Evolutionary conservation across 2,888 invertebrate genomes (phyloP).

Genomic region (Apodemia hepburni): DNA sequence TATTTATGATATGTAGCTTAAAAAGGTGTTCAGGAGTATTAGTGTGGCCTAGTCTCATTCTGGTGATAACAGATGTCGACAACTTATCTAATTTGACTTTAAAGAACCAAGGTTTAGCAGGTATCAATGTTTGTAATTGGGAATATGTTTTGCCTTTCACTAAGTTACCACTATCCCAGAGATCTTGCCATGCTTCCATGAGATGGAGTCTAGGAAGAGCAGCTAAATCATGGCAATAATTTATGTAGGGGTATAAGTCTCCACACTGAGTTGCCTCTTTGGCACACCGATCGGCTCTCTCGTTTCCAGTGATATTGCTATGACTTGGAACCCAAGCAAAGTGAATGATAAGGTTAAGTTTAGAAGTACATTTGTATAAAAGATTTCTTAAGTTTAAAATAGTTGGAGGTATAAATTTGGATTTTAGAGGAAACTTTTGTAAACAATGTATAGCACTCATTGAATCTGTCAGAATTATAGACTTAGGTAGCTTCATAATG

Average conservation of each 20-base stretch:
- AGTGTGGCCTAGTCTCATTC: neutral
- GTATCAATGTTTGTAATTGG: no score
- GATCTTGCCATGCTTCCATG: neutral
- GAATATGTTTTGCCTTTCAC: slow-evolving; percentile 2
- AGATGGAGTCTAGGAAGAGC: neutral
- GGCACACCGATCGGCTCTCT: neutral
- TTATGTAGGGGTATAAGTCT: neutral
- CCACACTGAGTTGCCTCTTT: neutral
- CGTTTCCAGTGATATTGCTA: neutral
- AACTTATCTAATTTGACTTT: neutral
- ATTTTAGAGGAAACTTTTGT: neutral
- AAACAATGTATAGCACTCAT: neutral
- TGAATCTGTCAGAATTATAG: slow-evolving; percentile 3
- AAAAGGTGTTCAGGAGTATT: neutral
- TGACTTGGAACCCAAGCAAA: neutral
- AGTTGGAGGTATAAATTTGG: neutral
- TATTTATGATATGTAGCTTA: neutral
- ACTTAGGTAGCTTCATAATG: neutral
- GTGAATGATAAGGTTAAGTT: neutral
- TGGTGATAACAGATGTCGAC: neutral
- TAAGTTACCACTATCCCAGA: neutral
- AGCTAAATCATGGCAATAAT: slow-evolving; percentile 5
- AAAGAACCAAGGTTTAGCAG: neutral
- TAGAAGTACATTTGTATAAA: neutral
- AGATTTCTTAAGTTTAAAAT: neutral